These are phyloP conservation scores for Hyposoter didymator DNA, from an alignment of 2,888 invertebrate species.

Conservation along the genomic window DNA sequence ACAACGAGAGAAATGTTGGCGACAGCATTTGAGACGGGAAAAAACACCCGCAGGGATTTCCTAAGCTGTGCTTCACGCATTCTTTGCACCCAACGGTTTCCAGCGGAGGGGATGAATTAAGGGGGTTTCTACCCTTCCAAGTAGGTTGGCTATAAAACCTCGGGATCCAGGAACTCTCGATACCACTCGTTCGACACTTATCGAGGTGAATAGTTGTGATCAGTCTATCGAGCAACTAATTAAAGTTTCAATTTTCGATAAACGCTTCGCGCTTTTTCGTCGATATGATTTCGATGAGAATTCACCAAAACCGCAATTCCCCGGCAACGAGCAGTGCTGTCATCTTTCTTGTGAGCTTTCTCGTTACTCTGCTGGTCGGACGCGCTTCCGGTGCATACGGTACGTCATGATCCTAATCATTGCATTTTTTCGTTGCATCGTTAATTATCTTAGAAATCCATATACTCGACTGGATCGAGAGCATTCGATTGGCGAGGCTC, in stretches of 20 bases:
- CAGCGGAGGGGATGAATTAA: constrained; percentile 32
- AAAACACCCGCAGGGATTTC: constrained; percentile 62
- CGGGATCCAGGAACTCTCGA: constrained; percentile 55
- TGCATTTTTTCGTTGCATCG: neutral
- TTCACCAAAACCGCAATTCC: constrained; percentile 8
- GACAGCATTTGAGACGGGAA: neutral
- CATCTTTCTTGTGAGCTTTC: constrained; percentile 66
- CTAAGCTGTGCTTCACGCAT: constrained; percentile 23
- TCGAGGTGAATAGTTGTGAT: constrained; percentile 44
- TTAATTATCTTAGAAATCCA: neutral
- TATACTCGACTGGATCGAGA: neutral
- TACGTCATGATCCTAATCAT: constrained; percentile 64
- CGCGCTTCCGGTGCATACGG: constrained; percentile 76
- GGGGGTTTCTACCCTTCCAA: constrained; percentile 48
- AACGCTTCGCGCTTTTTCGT: neutral
- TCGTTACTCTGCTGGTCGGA: constrained; percentile 65
- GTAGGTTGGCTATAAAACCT: constrained; percentile 71
- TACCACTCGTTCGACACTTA: constrained; percentile 70
- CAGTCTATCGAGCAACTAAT: neutral
- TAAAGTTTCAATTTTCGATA: neutral
- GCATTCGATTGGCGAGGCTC: neutral
- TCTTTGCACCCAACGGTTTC: constrained; percentile 45
- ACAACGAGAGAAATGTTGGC: neutral
- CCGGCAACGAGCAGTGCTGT: constrained; percentile 59
- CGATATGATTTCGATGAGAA: constrained; percentile 41